Percentiles rank a stretch among this genome's conserved stretches.
Evolutionary conservation across 2,797 vertebrate species (phyloP).

Genomic region (Eptatretus atami): DNA sequence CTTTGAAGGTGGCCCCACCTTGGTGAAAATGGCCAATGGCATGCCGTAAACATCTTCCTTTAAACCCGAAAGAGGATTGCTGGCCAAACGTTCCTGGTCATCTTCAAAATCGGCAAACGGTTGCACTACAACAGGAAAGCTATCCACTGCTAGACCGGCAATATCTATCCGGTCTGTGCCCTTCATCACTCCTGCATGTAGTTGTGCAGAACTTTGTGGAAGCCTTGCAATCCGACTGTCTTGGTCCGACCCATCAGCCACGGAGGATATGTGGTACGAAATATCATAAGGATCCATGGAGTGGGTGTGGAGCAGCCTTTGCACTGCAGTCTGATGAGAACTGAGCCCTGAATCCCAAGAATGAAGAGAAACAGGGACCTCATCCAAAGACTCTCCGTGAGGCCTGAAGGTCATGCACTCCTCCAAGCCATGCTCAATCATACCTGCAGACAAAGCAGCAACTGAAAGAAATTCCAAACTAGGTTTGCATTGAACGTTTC

Average conservation of each 20-base stretch:
- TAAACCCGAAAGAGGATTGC: conserved; percentile 44
- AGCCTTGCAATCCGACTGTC: too few species aligned
- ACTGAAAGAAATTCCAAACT: not conserved
- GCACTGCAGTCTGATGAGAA: too few species aligned
- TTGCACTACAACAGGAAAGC: not conserved
- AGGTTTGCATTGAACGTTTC: not conserved
- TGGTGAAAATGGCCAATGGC: conserved; percentile 66
- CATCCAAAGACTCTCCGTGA: not conserved
- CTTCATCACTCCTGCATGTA: too few species aligned
- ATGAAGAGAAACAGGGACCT: not conserved
- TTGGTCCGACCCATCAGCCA: too few species aligned
- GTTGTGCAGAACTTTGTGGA: too few species aligned
- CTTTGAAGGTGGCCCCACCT: conserved; percentile 23
- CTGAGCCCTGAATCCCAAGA: too few species aligned
- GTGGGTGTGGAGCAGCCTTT: too few species aligned
- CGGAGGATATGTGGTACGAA: too few species aligned
- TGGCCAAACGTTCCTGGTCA: not conserved
- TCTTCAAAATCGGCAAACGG: not conserved
- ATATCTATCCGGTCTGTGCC: too few species aligned
- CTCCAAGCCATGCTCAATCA: conserved; percentile 67
- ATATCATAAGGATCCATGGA: too few species aligned
- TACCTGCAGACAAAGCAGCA: conserved; percentile 19
- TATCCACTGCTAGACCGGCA: not conserved
- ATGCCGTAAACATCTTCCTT: conserved; percentile 70
- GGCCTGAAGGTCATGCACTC: conserved; percentile 60